Conservation (phyloP, 2,888 invertebrate genomes). For the Hypsopygia costalis region DNA sequence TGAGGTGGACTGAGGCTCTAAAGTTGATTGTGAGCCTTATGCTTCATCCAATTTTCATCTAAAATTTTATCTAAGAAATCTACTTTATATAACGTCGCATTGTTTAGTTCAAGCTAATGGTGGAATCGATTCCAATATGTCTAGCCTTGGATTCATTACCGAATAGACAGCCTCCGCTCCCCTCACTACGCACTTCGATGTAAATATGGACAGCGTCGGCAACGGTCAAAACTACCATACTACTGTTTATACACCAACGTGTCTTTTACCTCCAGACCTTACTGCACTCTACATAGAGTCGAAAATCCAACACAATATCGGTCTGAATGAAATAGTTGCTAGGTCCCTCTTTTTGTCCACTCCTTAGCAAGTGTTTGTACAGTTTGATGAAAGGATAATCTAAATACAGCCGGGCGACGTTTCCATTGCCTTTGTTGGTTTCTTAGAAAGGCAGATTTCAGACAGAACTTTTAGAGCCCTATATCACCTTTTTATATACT, state of each 20-base stretch:
- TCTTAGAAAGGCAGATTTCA: no score
- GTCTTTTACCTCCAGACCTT: constrained; percentile 2
- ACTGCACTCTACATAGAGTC: not conserved
- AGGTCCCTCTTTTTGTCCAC: constrained; percentile 1
- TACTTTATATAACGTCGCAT: no score
- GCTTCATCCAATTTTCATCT: no score
- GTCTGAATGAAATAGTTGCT: constrained; percentile 1
- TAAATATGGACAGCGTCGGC: constrained; percentile 16
- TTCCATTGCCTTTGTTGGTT: not conserved
- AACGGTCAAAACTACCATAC: constrained; percentile 13
- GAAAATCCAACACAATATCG: not conserved
- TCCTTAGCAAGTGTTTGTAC: constrained; percentile 9
- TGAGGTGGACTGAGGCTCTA: no score
- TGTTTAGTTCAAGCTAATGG: no score
- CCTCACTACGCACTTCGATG: constrained; percentile 1
- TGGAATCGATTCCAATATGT: no score
- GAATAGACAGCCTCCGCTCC: no score
- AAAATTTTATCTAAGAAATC: no score
- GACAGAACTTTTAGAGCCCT: no score
- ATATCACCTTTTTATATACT: no score
- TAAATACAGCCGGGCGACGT: constrained; percentile 3
- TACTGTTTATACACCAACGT: constrained; percentile 6
- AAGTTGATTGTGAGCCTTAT: no score
- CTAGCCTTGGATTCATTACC: no score
- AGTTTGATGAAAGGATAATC: constrained; percentile 15